These are phyloP conservation scores for Scarus forsteni DNA, from an alignment of 2,797 vertebrate genomes.

Conservation along the genomic window DNA sequence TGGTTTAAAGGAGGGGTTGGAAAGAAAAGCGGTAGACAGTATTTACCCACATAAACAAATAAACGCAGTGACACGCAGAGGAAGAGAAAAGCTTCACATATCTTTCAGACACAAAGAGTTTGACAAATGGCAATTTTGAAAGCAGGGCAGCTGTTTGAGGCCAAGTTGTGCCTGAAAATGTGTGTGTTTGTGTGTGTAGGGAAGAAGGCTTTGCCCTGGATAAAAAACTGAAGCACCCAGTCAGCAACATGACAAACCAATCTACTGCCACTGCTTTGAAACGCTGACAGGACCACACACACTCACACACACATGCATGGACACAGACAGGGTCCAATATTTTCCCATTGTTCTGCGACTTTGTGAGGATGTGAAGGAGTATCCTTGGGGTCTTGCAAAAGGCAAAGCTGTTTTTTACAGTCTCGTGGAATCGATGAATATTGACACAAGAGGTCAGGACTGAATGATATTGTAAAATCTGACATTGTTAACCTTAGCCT, in stretches of 20 bases:
- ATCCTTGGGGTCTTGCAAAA: slow-evolving; percentile 15
- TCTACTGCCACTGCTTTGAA: slow-evolving; percentile 62
- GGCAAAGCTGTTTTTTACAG: slow-evolving; percentile 5
- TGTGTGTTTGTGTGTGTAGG: neutral
- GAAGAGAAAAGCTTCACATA: slow-evolving; percentile 33
- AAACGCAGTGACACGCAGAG: slow-evolving; percentile 20
- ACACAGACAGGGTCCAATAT: slow-evolving; percentile 14
- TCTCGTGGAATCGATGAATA: slow-evolving; percentile 1
- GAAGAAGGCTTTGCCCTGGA: slow-evolving; percentile 63
- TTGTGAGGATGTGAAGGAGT: slow-evolving; percentile 17
- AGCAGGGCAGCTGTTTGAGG: slow-evolving; percentile 59
- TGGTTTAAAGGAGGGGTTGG: neutral
- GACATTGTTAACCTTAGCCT: too few relatives aligned
- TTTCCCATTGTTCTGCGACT: slow-evolving; percentile 44
- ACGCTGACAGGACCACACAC: slow-evolving; percentile 64
- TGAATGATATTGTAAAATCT: too few relatives aligned
- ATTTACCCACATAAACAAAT: slow-evolving; percentile 17
- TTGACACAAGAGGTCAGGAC: neutral
- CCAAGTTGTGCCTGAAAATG: neutral
- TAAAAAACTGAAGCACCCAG: slow-evolving; percentile 74
- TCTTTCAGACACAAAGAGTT: slow-evolving; percentile 57
- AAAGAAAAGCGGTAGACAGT: slow-evolving; percentile 23
- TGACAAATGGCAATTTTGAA: slow-evolving; percentile 74
- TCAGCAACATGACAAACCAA: slow-evolving; percentile 80
- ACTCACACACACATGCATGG: slow-evolving; percentile 15